These are phyloP conservation scores for Yponomeuta sedellus DNA, from an alignment of 2,888 invertebrate genomes.

Conservation along the genomic window DNA sequence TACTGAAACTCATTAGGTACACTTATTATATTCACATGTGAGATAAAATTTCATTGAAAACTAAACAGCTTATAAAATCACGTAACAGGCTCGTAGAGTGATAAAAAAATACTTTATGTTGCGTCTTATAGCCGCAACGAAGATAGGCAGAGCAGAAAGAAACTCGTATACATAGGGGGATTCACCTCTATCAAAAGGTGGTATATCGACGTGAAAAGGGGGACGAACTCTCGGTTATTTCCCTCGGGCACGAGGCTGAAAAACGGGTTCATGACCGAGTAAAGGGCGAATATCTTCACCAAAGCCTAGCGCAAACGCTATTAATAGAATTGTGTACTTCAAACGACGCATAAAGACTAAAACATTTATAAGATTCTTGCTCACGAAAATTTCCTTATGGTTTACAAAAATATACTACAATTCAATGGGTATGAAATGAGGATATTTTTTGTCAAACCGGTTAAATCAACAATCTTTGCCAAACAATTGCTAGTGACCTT, in stretches of 20 bases:
- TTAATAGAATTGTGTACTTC: background rate
- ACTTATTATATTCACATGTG: background rate
- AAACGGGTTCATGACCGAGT: slow-evolving; percentile 17
- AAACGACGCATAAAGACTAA: background rate
- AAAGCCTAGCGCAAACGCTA: background rate
- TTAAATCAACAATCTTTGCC: slow-evolving; percentile 9
- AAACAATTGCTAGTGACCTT: slow-evolving; percentile 9
- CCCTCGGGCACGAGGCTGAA: slow-evolving; percentile 33
- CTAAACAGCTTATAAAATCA: slow-evolving; percentile 5
- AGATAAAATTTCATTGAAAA: background rate
- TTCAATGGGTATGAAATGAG: background rate
- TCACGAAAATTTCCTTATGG: background rate
- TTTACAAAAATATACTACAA: no score
- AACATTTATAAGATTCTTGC: background rate
- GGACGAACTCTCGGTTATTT: slow-evolving; percentile 48
- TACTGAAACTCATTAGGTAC: background rate
- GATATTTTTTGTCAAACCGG: background rate
- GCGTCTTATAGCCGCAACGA: background rate
- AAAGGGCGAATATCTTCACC: slow-evolving; percentile 14
- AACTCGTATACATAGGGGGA: slow-evolving; percentile 21
- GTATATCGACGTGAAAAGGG: slow-evolving; percentile 35
- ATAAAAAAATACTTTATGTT: slow-evolving; percentile 8
- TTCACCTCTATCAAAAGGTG: slow-evolving; percentile 33
- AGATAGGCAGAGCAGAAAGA: slow-evolving; percentile 2
- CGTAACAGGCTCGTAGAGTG: background rate